Conservation (phyloP, 2,888 invertebrate species). For the Rhodophaea formosa region DNA sequence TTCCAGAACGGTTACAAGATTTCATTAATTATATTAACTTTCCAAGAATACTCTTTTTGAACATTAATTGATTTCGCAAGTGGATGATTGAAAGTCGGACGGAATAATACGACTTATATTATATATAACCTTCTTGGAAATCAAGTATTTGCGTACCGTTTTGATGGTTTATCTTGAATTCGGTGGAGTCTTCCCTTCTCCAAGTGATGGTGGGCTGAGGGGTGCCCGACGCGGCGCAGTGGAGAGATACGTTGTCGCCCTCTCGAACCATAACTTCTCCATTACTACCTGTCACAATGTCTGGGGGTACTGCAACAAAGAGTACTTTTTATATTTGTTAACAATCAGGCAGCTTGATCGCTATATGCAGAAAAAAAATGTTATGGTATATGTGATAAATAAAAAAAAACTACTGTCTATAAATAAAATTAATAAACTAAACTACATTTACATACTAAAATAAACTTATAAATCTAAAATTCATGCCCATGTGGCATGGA, state of each 20-base stretch:
- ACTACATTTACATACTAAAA: neutral
- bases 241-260: slow-evolving; percentile 88
- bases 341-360: too few species aligned
- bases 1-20: too few species aligned
- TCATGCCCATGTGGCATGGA: too few species aligned
- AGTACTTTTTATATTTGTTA: too few species aligned
- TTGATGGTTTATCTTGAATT: slow-evolving; percentile 60
- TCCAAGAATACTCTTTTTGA: neutral
- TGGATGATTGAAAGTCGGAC: neutral
- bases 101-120: neutral
- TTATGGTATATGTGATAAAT: too few species aligned
- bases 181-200: slow-evolving; percentile 86
- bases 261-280: slow-evolving; percentile 89
- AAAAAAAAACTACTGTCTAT: too few species aligned
- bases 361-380: too few species aligned
- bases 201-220: slow-evolving; percentile 89
- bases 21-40: neutral
- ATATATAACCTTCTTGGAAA: neutral
- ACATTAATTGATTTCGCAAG: neutral
- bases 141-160: slow-evolving; percentile 34
- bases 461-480: too few species aligned
- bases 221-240: slow-evolving; percentile 89
- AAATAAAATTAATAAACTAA: neutral
- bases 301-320: slow-evolving; percentile 84
- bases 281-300: slow-evolving; percentile 86